A percentile compares a stretch with the other conserved stretches of the same genome.
These are phyloP conservation scores for Pegoplata infirma DNA, from an alignment of 2,888 invertebrate species.

Conservation along the genomic window DNA sequence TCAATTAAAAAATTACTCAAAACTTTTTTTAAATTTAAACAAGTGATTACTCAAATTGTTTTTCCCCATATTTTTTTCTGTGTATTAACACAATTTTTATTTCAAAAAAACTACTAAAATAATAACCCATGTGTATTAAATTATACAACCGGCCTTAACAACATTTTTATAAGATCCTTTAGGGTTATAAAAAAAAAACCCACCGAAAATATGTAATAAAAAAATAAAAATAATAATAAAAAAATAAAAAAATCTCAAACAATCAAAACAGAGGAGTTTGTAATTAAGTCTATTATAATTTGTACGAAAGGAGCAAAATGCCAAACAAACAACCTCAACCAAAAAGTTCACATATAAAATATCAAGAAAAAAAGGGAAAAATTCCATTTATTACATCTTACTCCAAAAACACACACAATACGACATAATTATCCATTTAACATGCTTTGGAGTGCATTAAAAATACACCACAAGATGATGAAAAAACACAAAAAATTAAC, in stretches of 20 bases:
- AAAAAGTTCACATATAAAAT: slow-evolving; percentile 23
- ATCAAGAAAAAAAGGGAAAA: slow-evolving; percentile 38
- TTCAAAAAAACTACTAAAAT: not conserved
- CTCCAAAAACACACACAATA: slow-evolving; percentile 59
- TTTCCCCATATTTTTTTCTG: too few species aligned
- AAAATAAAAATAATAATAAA: slow-evolving; percentile 13
- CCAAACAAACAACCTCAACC: slow-evolving; percentile 17
- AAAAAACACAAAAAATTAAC: slow-evolving; percentile 30
- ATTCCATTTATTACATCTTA: slow-evolving; percentile 54
- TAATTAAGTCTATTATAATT: slow-evolving; percentile 61
- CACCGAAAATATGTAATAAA: not conserved
- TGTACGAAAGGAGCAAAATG: slow-evolving; percentile 27
- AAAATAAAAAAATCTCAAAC: slow-evolving; percentile 44
- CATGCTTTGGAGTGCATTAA: slow-evolving; percentile 58
- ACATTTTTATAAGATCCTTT: slow-evolving; percentile 33
- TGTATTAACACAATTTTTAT: not conserved
- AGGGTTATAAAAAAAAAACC: slow-evolving; percentile 35
- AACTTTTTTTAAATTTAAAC: too few species aligned
- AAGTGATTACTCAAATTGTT: too few species aligned
- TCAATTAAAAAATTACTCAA: too few species aligned
- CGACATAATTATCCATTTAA: slow-evolving; percentile 63
- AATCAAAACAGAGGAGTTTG: slow-evolving; percentile 59
- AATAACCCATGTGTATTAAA: not conserved
- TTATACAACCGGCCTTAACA: not conserved
- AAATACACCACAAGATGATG: slow-evolving; percentile 44